phyloP scores from a whole-genome alignment of 1,140 invertebrate species.

The Zaprionus africanus region DNA sequence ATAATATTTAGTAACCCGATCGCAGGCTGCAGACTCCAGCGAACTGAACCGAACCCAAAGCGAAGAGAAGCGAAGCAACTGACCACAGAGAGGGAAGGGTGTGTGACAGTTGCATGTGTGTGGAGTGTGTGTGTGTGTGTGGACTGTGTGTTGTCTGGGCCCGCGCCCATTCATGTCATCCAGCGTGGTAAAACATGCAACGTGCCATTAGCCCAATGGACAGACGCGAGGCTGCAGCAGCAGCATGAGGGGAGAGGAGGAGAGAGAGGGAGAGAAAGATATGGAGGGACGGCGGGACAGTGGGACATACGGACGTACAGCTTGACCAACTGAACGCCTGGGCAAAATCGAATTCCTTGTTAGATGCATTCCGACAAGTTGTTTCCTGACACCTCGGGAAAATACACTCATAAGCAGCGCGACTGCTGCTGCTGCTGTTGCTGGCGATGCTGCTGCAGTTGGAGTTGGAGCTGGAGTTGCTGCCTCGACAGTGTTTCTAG shows the following conservation, averaged over 20 bases:
- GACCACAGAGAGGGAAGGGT: slow-evolving; percentile 21
- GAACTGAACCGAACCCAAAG: not conserved
- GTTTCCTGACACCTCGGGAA: slow-evolving; percentile 83
- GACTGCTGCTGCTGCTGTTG: slow-evolving; percentile 1
- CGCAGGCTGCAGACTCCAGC: slow-evolving; percentile 11
- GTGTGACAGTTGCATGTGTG: slow-evolving; percentile 12
- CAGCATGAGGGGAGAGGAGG: not conserved
- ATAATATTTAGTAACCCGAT: slow-evolving; percentile 14
- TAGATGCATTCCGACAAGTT: slow-evolving; percentile 84
- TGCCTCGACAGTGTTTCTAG: slow-evolving; percentile 48
- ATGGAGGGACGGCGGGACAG: slow-evolving; percentile 14
- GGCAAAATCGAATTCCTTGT: slow-evolving; percentile 84
- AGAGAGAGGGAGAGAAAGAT: not conserved
- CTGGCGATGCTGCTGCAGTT: not conserved
- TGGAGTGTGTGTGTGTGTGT: slow-evolving; percentile 14
- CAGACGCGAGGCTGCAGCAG: slow-evolving; percentile 16
- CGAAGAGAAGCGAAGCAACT: slow-evolving; percentile 11
- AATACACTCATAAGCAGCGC: slow-evolving; percentile 74
- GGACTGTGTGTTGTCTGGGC: slow-evolving; percentile 61
- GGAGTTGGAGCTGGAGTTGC: not conserved
- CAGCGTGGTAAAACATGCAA: slow-evolving; percentile 84
- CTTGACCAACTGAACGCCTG: slow-evolving; percentile 39
- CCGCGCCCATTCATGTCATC: slow-evolving; percentile 84
- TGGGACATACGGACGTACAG: slow-evolving; percentile 22
- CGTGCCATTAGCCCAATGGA: slow-evolving; percentile 76